phyloP scores from a whole-genome alignment of 2,797 vertebrate species.

The Somateria mollissima region DNA sequence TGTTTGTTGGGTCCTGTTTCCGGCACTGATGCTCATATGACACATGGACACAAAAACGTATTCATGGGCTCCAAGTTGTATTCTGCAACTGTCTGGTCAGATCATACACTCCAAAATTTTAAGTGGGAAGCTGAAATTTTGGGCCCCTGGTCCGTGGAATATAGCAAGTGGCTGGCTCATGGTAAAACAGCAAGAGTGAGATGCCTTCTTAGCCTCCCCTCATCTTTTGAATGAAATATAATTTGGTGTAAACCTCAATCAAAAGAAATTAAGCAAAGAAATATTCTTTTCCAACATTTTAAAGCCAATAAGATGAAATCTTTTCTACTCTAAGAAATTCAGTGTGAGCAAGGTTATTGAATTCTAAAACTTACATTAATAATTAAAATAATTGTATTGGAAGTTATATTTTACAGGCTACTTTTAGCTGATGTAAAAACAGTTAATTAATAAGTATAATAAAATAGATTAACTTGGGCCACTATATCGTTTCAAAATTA shows the following conservation, averaged over 20 bases:
- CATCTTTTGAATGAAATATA: not conserved
- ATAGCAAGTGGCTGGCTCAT: not conserved
- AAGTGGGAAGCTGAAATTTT: not conserved
- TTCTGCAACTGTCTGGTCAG: not conserved
- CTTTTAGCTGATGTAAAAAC: not conserved
- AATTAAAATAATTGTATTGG: constrained; percentile 1
- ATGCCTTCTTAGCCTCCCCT: not conserved
- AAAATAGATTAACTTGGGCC: constrained; percentile 6
- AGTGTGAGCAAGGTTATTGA: not conserved
- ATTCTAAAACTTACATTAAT: constrained; percentile 2
- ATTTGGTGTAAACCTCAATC: not conserved
- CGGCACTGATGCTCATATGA: not conserved
- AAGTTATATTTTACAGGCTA: constrained; percentile 7
- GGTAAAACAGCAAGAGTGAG: not conserved
- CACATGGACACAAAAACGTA: not conserved
- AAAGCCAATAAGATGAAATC: not conserved
- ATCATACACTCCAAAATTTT: not conserved
- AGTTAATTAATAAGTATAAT: constrained; percentile 30
- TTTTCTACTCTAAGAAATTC: not conserved
- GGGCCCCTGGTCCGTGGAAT: not conserved
- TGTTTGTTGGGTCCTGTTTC: not conserved
- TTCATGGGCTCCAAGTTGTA: not conserved
- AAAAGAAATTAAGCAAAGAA: not conserved
- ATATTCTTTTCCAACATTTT: not conserved
- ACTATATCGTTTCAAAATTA: not conserved